Evolutionary conservation across 2,888 invertebrate genomes (phyloP), one percentile per base, ranked within the genome.

Genomic region (Habroteleia sp.): DNA sequence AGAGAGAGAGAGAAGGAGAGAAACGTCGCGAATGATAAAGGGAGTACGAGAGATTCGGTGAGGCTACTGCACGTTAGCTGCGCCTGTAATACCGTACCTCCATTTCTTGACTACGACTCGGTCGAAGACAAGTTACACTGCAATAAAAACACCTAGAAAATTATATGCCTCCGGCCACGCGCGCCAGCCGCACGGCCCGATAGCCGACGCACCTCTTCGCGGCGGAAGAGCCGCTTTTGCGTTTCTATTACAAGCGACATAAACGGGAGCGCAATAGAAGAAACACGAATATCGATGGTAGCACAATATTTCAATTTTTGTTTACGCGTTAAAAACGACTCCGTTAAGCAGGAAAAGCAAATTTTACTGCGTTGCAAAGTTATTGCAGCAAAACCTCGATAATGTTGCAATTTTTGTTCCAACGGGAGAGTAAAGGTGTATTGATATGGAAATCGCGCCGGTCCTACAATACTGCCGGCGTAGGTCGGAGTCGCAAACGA

Each of bases 121-220:
- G 86, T 85, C 82, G 88, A 88, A 88, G 88, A 87, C 87, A 88
- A 88, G 88, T 88, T 88, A 87, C 86, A 85, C 86, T 80, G 84
- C 87, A 88, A 88, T 88, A 88, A 88, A 88, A 88, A 87, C 84
- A 86, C 82, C 81, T 82, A 87, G 88, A 85, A 88, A 88, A 88
- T 88, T 86, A 88, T 87, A 88, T 85, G 87, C 88, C 86, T 86
- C 83, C 74, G 83, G 86, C 82, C 80, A 82, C 84, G 83, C 81
- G 81, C 83, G 80, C 82, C 82, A 79, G 62, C 60, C 74, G 65
- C 60, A 65, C 60, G 58, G 65, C 52, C 54, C 13, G 65, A 73
- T 73, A 73, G 39, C 37, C 41, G 10, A 31, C 60, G 65, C 73
- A 58, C 71, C 65, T 60, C 77, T 60, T 66, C 10, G 52, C 50